phyloP scores from a whole-genome alignment of 2,113 vertebrate species.

The Atrichornis clamosus region DNA sequence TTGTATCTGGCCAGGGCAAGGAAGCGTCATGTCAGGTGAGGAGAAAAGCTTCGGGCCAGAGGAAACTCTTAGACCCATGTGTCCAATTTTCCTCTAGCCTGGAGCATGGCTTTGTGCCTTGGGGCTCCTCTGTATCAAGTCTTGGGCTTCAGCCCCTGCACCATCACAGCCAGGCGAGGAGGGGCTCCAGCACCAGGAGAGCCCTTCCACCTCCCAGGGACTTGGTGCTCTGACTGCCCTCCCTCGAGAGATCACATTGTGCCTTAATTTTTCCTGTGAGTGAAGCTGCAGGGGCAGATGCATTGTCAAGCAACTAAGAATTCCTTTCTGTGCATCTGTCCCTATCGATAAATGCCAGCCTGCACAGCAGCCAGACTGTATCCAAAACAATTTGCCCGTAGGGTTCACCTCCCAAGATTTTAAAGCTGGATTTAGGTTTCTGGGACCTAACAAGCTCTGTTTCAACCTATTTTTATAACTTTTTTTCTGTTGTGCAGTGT shows the following conservation, averaged over 20 bases:
- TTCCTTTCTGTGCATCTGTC: not conserved
- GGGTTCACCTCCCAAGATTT: not conserved
- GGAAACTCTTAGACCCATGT: not conserved
- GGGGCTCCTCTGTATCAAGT: not conserved
- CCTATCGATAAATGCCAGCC: not conserved
- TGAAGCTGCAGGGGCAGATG: not conserved
- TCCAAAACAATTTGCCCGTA: not conserved
- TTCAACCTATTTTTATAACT: not conserved
- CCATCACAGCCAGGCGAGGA: not conserved
- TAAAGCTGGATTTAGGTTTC: not conserved
- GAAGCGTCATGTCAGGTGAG: not conserved
- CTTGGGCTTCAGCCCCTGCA: not conserved
- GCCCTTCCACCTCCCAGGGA: not conserved
- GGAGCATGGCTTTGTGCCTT: not conserved
- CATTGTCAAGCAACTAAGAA: not conserved
- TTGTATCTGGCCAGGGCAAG: not conserved
- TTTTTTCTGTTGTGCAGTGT: not conserved
- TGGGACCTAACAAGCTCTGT: not conserved
- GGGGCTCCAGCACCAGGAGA: not conserved
- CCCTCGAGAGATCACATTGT: not conserved
- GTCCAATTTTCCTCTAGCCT: not conserved
- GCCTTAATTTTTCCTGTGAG: slow-evolving; percentile 32
- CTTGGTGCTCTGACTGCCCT: not conserved
- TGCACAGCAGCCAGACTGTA: not conserved
- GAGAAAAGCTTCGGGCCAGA: not conserved